Base-by-base conservation (phyloP, 2,113 vertebrate species). In the Nibea coibor region DNA sequence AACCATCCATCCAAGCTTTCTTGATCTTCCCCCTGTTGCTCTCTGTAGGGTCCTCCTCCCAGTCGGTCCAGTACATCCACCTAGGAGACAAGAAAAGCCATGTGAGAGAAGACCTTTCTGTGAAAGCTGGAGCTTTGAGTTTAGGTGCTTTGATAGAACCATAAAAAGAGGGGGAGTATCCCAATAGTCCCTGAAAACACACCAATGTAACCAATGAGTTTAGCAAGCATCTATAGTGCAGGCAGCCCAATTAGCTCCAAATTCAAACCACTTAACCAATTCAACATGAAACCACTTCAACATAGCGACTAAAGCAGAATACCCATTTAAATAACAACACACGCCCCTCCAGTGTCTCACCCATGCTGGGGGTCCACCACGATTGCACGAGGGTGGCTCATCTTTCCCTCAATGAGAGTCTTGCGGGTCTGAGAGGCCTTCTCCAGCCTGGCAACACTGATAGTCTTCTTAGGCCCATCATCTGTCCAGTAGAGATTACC, bases 31-130 rank as follows among this genome's bases (percentile, higher is more conserved):
- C 98, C 78, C 97, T 96, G 87, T 97, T 97, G 91, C 97, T 98
- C 64, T 98, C 97, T 63, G 97, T 97, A 10, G 97, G 97, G 87
- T 99, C 97, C 80, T 99, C 98, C 85, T 98, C 97, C 98, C 98
- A 99, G 94, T 99, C 98, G 0, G 97, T 99, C 97, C 98, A 99
- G 92, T 99, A 99, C 97, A 99, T 98, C 98, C 97, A 99, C 78
- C 98, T 99, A 91, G 61, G 68, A 80, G 43, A 75, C 0, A 35
- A 77, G 22, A 51, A 6, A 11, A 80, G 19, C 39, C 2, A 2
- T 63, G 62, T 4, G 11, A 58, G 51, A 65, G 56, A 35, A 67
- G 43, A 66, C 58, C 66, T 75, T 53, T 65, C 8, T 75, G 22
- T 5, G 22, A 72, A 3, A 68, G 24, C 20, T 47, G 3, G 5